These are phyloP conservation scores for Drosophila multiciliata DNA, from an alignment of 2,888 invertebrate species.

Conservation along the genomic window DNA sequence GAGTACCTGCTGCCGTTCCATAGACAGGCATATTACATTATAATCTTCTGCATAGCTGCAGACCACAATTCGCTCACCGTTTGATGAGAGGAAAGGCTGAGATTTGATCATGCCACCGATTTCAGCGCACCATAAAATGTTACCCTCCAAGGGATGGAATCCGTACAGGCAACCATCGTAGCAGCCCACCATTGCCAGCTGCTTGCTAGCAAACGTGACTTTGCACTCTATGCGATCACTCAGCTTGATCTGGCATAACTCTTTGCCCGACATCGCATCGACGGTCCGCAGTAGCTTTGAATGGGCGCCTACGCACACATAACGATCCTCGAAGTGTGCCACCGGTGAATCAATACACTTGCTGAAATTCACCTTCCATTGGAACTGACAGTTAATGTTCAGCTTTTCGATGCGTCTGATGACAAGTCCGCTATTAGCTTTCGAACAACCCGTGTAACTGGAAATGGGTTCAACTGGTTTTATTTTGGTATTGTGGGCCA, in stretches of 20 bases:
- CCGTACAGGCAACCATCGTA: conserved; percentile 91
- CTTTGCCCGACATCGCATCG: conserved; percentile 86
- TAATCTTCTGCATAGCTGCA: conserved; percentile 85
- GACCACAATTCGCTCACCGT: conserved; percentile 88
- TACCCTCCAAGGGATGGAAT: conserved; percentile 86
- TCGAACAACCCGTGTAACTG: background rate
- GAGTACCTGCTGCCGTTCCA: conserved; percentile 61
- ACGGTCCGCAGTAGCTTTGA: conserved; percentile 89
- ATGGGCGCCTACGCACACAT: conserved; percentile 89
- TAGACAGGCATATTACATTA: conserved; percentile 80
- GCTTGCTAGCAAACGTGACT: conserved; percentile 84
- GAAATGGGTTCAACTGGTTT: conserved; percentile 46
- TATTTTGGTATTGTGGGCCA: conserved; percentile 56
- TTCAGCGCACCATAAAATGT: conserved; percentile 87
- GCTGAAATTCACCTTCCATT: conserved; percentile 78
- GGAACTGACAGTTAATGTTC: conserved; percentile 44
- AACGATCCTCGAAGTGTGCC: conserved; percentile 84
- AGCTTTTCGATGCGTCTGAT: conserved; percentile 56
- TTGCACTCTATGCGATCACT: conserved; percentile 91
- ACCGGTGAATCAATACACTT: conserved; percentile 95
- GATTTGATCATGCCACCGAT: conserved; percentile 85
- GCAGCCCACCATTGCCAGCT: conserved; percentile 89
- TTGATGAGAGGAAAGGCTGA: conserved; percentile 86
- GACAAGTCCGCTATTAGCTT: conserved; percentile 27
- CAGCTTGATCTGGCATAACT: conserved; percentile 86